phyloP scores from a whole-genome alignment of 1,140 invertebrate genomes.

The Cepaea nemoralis region DNA sequence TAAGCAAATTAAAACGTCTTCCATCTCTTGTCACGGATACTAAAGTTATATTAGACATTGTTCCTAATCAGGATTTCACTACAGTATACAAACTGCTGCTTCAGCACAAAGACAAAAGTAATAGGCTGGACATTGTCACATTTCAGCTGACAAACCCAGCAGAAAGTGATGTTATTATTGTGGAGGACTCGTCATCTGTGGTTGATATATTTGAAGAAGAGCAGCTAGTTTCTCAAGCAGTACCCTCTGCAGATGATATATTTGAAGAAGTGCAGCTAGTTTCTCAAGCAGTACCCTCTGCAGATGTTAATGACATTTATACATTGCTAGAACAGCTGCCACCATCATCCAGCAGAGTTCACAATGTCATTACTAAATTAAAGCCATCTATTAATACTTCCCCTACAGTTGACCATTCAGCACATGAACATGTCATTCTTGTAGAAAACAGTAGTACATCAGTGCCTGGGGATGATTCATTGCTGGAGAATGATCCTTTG shows the following conservation, averaged over 20 bases:
- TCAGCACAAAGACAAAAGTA: conserved; percentile 48
- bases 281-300: conserved; percentile 6
- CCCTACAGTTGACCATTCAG: background rate
- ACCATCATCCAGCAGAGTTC: conserved; percentile 47
- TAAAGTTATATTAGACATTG: conserved; percentile 51
- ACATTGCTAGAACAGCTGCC: conserved; percentile 12
- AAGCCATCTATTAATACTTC: conserved; percentile 38
- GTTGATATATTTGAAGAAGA: conserved; percentile 21
- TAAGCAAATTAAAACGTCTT: background rate
- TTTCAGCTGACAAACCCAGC: conserved; percentile 49
- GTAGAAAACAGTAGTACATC: conserved; percentile 34
- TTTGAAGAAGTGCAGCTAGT: conserved; percentile 10
- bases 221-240: background rate
- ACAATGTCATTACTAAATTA: conserved; percentile 53
- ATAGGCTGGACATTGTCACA: conserved; percentile 60
- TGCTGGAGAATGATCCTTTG: conserved; percentile 55
- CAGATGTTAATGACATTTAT: conserved; percentile 29
- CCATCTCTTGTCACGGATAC: conserved; percentile 59
- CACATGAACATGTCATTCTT: conserved; percentile 28
- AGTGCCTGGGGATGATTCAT: conserved; percentile 52
- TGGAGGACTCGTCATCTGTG: background rate
- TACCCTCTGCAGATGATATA: background rate
- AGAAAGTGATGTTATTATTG: conserved; percentile 36
- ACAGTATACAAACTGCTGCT: conserved; percentile 55
- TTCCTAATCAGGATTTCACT: conserved; percentile 48